These are phyloP conservation scores for Yponomeuta sedellus DNA, from an alignment of 2,888 invertebrate species.

Conservation along the genomic window DNA sequence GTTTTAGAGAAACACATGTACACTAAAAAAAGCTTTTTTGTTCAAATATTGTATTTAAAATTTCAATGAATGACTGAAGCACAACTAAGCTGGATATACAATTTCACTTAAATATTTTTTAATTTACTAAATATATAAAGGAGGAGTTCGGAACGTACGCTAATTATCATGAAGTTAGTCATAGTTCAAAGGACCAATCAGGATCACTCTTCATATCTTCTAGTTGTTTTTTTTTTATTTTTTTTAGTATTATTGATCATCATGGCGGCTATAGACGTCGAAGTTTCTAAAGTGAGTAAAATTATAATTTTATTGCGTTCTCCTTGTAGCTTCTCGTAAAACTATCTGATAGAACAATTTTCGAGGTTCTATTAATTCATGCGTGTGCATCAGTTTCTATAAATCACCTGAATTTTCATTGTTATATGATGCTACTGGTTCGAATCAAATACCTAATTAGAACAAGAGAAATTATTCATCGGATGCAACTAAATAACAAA, in stretches of 20 bases:
- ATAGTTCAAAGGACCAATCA: slow-evolving; percentile 18
- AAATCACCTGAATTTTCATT: background rate
- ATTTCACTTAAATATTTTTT: too few species aligned
- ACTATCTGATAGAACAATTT: background rate
- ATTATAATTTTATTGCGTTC: slow-evolving; percentile 20
- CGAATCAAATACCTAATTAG: slow-evolving; percentile 9
- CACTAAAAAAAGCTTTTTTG: too few species aligned
- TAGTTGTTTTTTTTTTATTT: background rate
- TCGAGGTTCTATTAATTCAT: background rate
- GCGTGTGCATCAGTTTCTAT: background rate
- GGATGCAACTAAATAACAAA: slow-evolving; percentile 7
- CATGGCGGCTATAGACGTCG: slow-evolving; percentile 78
- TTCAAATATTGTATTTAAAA: too few species aligned
- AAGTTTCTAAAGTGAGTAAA: slow-evolving; percentile 62
- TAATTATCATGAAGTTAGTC: slow-evolving; percentile 30
- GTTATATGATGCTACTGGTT: slow-evolving; percentile 21
- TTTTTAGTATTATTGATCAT: slow-evolving; percentile 60
- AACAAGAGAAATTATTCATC: slow-evolving; percentile 6
- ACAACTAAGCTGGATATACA: too few species aligned
- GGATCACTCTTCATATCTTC: background rate
- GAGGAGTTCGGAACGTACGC: too few species aligned
- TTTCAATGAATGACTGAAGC: too few species aligned
- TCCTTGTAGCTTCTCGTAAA: background rate
- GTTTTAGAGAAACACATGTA: too few species aligned
- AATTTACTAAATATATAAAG: too few species aligned